Conservation (phyloP, 1,140 invertebrate genomes). For the Drosophila mojavensis region DNA sequence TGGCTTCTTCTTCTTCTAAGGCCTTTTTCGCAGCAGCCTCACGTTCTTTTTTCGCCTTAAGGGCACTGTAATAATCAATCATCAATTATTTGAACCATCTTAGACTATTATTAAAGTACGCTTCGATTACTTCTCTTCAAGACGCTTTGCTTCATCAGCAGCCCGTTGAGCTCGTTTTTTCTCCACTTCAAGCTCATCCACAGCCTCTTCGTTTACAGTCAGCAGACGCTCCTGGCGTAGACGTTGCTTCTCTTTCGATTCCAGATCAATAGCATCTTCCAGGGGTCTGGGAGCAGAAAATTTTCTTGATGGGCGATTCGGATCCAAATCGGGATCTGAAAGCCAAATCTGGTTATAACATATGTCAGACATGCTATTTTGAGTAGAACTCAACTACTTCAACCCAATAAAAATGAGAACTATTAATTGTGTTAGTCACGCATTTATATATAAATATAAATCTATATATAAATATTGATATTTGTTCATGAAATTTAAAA, state of each 20-base stretch:
- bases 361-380: background rate
- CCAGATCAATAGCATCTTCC: slow-evolving; percentile 85
- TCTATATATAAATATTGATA: slow-evolving; percentile 1
- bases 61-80: slow-evolving; percentile 27
- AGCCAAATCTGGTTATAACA: slow-evolving; percentile 41
- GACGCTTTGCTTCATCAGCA: slow-evolving; percentile 86
- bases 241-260: slow-evolving; percentile 85
- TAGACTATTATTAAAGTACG: background rate
- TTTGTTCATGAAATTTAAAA: background rate
- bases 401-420: too few species aligned
- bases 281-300: slow-evolving; percentile 86
- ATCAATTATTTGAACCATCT: background rate
- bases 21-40: slow-evolving; percentile 50
- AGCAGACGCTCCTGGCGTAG: slow-evolving; percentile 84
- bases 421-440: background rate
- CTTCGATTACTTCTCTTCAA: slow-evolving; percentile 86
- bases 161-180: slow-evolving; percentile 85
- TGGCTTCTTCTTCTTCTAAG: background rate
- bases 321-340: slow-evolving; percentile 85
- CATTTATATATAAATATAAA: background rate
- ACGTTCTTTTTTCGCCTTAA: slow-evolving; percentile 56
- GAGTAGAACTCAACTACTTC: background rate
- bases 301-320: slow-evolving; percentile 87
- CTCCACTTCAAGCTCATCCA: slow-evolving; percentile 85
- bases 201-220: slow-evolving; percentile 83